Evolutionary conservation across 2,888 invertebrate genomes (phyloP).

Genomic region (Mythimna loreyi): DNA sequence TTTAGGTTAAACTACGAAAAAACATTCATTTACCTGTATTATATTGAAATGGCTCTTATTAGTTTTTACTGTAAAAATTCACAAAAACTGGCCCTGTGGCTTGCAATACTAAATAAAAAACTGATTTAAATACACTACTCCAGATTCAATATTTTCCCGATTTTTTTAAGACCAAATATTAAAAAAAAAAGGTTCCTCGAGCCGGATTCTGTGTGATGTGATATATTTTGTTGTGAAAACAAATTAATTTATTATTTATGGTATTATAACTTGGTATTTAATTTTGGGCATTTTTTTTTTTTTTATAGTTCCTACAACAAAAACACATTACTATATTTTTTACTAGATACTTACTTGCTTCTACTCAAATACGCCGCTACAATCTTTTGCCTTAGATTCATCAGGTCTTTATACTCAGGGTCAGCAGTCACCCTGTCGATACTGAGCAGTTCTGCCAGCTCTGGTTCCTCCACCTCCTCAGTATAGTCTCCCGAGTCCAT

Average conservation of each 20-base stretch:
- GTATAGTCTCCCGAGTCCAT: constrained; percentile 85
- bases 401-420: constrained; percentile 82
- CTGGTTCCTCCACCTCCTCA: constrained; percentile 79
- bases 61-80: too few relatives aligned
- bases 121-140: not conserved
- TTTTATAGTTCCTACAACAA: too few relatives aligned
- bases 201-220: not conserved
- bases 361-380: constrained; percentile 85
- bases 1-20: not conserved
- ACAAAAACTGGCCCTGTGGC: too few relatives aligned
- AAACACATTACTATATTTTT: not conserved
- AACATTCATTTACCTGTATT: too few relatives aligned
- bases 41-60: too few relatives aligned
- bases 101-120: not conserved
- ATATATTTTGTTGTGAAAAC: too few relatives aligned
- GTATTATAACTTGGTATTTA: too few relatives aligned
- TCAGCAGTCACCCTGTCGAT: constrained; percentile 81
- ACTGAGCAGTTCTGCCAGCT: constrained; percentile 72
- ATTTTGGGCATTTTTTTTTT: too few relatives aligned
- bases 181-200: too few relatives aligned
- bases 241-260: too few relatives aligned
- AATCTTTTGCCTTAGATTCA: constrained; percentile 83
- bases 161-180: too few relatives aligned
- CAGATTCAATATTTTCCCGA: too few relatives aligned
- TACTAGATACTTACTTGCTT: constrained; percentile 76